These are phyloP conservation scores for Paratrypauchen microcephalus DNA, from an alignment of 2,797 vertebrate species.

Conservation along the genomic window DNA sequence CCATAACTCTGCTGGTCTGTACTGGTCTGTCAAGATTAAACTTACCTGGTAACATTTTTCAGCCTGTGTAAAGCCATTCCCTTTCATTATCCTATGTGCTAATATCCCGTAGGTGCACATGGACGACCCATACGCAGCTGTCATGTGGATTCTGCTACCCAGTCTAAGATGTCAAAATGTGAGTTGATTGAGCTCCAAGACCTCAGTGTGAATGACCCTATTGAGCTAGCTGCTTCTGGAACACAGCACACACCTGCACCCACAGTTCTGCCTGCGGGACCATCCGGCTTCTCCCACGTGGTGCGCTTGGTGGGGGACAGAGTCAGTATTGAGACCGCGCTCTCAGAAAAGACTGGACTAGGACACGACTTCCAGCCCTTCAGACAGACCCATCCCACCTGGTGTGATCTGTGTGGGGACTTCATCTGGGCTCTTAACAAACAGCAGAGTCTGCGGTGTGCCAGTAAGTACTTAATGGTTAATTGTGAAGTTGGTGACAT, in stretches of 20 bases:
- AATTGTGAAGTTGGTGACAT: neutral
- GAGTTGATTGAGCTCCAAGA: slow-evolving; percentile 92
- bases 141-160: slow-evolving; percentile 41
- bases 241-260: slow-evolving; percentile 21
- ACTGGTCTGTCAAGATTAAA: slow-evolving; percentile 13
- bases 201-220: slow-evolving; percentile 77
- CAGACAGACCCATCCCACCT: slow-evolving; percentile 86
- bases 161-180: slow-evolving; percentile 78
- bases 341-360: slow-evolving; percentile 64
- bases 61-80: neutral
- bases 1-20: neutral
- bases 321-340: slow-evolving; percentile 54
- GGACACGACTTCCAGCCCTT: slow-evolving; percentile 89
- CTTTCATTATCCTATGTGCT: slow-evolving; percentile 10
- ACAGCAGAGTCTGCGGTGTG: slow-evolving; percentile 88
- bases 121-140: slow-evolving; percentile 26
- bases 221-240: slow-evolving; percentile 73
- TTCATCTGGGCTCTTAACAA: slow-evolving; percentile 96
- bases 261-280: slow-evolving; percentile 71
- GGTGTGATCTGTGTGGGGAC: slow-evolving; percentile 97
- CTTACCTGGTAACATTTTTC: slow-evolving; percentile 3
- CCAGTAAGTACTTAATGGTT: slow-evolving; percentile 81
- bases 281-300: slow-evolving; percentile 49
- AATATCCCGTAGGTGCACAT: slow-evolving; percentile 17
- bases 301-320: slow-evolving; percentile 72